These are phyloP conservation scores for Dusona sp. DNA, from an alignment of 2,888 invertebrate species.

Conservation along the genomic window DNA sequence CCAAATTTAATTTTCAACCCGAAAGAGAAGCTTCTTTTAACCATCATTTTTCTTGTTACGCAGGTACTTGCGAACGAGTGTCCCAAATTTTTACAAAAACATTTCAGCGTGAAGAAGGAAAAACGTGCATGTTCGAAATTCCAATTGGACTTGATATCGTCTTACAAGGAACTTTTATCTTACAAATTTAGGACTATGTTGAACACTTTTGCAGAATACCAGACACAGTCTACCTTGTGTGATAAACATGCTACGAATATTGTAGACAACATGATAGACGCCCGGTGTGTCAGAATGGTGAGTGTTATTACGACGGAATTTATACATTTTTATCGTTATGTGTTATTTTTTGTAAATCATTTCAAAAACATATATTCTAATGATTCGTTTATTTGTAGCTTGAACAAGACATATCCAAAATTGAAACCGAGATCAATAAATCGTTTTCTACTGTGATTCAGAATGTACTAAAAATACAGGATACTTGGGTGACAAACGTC, in stretches of 20 bases:
- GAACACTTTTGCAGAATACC: no score
- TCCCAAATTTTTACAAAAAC: neutral
- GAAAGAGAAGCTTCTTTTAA: neutral
- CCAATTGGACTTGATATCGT: neutral
- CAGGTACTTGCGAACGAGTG: neutral
- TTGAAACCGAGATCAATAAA: neutral
- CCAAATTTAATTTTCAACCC: neutral
- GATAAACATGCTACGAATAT: neutral
- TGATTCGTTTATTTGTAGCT: neutral
- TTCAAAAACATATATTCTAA: neutral
- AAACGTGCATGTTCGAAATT: neutral
- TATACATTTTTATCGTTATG: neutral
- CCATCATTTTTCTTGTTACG: neutral
- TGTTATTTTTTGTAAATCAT: neutral
- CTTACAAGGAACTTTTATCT: neutral
- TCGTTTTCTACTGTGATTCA: neutral
- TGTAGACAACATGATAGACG: neutral
- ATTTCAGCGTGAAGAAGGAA: neutral
- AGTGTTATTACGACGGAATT: slow-evolving; percentile 30
- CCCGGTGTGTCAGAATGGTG: slow-evolving; percentile 27
- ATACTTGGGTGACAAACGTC: neutral
- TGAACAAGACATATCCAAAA: neutral
- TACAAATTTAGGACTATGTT: neutral
- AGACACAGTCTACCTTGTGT: neutral
- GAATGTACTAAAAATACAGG: neutral